Evolutionary conservation across 2,113 vertebrate genomes (phyloP).

Genomic region (Cichladusa arquata): DNA sequence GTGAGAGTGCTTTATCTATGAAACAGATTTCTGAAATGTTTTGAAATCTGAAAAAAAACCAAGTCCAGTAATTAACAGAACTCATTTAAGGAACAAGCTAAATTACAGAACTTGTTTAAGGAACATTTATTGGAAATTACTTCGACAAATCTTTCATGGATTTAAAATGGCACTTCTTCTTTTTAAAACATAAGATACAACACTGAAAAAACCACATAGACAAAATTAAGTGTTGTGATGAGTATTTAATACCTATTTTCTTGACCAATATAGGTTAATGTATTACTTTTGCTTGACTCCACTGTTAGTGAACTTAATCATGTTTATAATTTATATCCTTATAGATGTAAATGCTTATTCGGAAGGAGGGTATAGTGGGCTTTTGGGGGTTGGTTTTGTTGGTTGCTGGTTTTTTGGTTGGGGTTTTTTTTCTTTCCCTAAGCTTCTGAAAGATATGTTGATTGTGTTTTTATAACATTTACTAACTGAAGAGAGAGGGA

Average conservation of each 20-base stretch:
- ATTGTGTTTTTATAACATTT: neutral
- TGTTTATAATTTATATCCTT: neutral
- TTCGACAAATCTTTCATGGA: neutral
- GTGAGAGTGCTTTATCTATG: neutral
- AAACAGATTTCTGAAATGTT: neutral
- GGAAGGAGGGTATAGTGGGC: neutral
- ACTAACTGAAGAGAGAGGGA: neutral
- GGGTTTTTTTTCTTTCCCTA: neutral
- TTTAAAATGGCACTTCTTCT: neutral
- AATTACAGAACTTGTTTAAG: neutral
- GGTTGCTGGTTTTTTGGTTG: neutral
- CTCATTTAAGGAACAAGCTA: neutral
- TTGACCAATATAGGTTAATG: neutral
- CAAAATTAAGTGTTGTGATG: neutral
- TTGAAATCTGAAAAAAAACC: slow-evolving; percentile 13
- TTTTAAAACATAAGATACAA: neutral
- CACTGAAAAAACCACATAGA: neutral
- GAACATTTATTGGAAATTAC: neutral
- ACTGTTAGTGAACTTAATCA: neutral
- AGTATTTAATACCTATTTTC: neutral
- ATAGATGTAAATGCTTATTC: neutral
- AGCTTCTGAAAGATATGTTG: neutral
- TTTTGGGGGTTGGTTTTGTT: neutral
- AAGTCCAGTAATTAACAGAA: neutral
- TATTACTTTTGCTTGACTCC: neutral